A percentile compares a stretch with the other conserved stretches of the same genome.
Conservation (phyloP, 2,113 vertebrate genomes). For the Oreochromis tanganicae region DNA sequence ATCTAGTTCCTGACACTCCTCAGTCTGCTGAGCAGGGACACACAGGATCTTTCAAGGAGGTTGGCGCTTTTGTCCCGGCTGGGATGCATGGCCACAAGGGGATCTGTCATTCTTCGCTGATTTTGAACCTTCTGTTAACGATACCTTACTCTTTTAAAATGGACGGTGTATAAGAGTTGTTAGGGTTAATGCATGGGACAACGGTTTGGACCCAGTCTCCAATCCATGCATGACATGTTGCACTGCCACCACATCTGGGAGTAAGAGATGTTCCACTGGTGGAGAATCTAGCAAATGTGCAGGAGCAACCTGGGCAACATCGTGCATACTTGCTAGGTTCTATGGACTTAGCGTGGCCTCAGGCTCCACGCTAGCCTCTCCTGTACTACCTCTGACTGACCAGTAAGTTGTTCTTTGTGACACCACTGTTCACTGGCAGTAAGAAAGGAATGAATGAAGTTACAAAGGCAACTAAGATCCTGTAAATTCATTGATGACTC, state of each 20-base stretch:
- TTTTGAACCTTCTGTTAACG: fast-evolving
- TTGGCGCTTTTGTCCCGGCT: background rate
- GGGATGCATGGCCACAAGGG: background rate
- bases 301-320: background rate
- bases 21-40: background rate
- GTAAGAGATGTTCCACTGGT: background rate
- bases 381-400: background rate
- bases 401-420: background rate
- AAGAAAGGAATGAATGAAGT: background rate
- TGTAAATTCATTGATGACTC: background rate
- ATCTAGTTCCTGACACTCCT: background rate
- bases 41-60: background rate
- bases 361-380: background rate
- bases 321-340: background rate
- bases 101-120: background rate
- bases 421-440: background rate
- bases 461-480: background rate
- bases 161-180: background rate
- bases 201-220: background rate
- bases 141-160: background rate
- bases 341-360: background rate
- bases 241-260: fast-evolving
- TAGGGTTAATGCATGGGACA: background rate
- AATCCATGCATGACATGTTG: background rate
- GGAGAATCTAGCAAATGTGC: background rate